Evolutionary conservation across 2,797 vertebrate species (phyloP), one percentile per base, ranked within the genome.

Genomic region (Argentina silus): DNA sequence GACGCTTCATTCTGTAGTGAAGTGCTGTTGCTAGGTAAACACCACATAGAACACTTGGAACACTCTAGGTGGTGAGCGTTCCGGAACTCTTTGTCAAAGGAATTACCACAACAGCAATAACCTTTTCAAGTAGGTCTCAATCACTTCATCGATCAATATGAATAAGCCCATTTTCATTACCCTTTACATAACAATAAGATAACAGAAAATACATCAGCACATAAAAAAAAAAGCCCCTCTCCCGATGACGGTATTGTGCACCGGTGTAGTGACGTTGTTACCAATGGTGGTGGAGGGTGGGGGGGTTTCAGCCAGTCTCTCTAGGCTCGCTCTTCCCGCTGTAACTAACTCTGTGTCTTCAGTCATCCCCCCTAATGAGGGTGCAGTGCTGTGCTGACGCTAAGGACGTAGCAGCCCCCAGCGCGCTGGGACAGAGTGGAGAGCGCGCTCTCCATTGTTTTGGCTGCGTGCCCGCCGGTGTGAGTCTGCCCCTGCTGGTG

Each of bases 401-500:
- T 67, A 47, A 71, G 42, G 27, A 1, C 1, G 27, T 4, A 36
- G 47, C 11, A 23, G 23, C 27, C 79, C 55, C 72, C 74, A 21
- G 66, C 73, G 50, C 53, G 0, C 9, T 8, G 15, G 7, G 8
- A 21, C 56, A 23, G 73, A 56, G 65, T 73, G 64, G 83, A 63
- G 44, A 56, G 65, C 64, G 71, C 56, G 63, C 76, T 79, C 73
- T 70, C 82, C 68, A 77, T 62, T 79, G 66, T 86, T 77, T 88
- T 19, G 85, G 78, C 83, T 88, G 75, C 71, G 63, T 83, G 80
- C 82, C 74, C 72, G 80, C 83, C 83, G 80, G 86, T 59, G 82
- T 82, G 85, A 53, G 67, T 83, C 79, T 73, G 86, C 85, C 75
- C 81, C 81, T 86, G 79, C 76, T 85, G 73, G 80, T 83, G 69